Base-by-base conservation (phyloP, 2,888 invertebrate species). In the Pseudoips prasinana region DNA sequence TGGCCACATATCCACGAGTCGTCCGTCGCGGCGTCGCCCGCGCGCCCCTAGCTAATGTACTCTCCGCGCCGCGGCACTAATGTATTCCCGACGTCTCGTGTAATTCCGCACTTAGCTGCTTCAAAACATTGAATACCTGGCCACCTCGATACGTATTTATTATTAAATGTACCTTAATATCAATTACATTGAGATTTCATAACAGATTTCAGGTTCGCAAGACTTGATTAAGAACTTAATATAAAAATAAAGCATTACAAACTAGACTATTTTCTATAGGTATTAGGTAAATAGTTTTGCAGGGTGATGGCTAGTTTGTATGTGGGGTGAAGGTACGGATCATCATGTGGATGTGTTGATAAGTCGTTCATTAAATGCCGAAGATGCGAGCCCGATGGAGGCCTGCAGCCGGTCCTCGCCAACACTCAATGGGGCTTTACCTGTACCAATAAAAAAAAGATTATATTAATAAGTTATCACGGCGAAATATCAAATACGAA, bases 351-450 rank as follows among this genome's bases (percentile, higher is more conserved):
- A 44, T 57, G 59, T 55, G 45, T 46, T 56, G 46, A 57, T 49
- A 61, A 53, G 57, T 54, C 55, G 52, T 48, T 55, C 46, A 54
- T 53, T 44, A 57, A 48, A 41, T 56, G 58, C 56, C 41, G 49
- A 55, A 47, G 42, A 40, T 48, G 51, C 46, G 39, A 33, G 47
- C 52, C 49, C 45, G 61, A 39, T 47, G 19, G 43, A 49, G 46
- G 48, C 55, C 43, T 51, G 56, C 54, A 45, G 47, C 54, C 54
- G 44, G 63, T 58, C 63, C 46, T 39, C 44, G 65, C 74, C 72
- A 64, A 59, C 68, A 59, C 72, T 86, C 77, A 87, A 67, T 86
- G 85, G 57, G 86, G 87, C 67, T 87, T 86, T 70, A 87, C 83
- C 86, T 86, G 69, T 6, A 45, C 33, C 44, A 46, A 38, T 53